Evolutionary conservation across 2,113 vertebrate species (phyloP), one percentile per base, ranked within the genome.

Genomic region (Monopterus albus): DNA sequence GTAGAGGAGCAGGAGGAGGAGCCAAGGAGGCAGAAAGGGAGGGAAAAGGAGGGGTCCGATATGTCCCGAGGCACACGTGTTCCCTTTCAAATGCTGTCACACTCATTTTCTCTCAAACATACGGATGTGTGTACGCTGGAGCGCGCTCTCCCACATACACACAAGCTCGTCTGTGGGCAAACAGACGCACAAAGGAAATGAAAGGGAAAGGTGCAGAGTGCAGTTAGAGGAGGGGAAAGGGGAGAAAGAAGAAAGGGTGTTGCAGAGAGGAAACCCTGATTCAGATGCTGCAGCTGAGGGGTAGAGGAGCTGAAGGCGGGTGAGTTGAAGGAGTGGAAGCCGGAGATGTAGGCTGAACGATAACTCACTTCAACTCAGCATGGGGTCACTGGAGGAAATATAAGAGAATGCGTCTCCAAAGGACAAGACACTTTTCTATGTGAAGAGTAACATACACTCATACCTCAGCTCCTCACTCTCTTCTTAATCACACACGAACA

Each of bases 11-110:
- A 58, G 5, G 33, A 61, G 71, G 73, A 71, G 78, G 75, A 57
- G 79, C 70, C 55, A 52, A 86, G 67, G 65, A 63, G 67, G 67
- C 28, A 65, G 64, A 72, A 66, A 23, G 58, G 50, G 42, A 61
- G 63, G 56, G 17, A 64, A 60, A 45, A 59, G 80, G 81, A 57
- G 80, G 80, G 74, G 51, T 80, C 72, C 4, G 29, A 71, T 69
- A 86, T 83, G 68, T 86, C 83, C 79, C 36, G 65, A 79, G 82
- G 89, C 86, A 88, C 88, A 89, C 84, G 85, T 88, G 89, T 90
- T 90, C 89, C 73, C 81, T 91, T 89, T 89, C 87, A 87, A 84
- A 86, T 61, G 81, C 64, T 83, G 84, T 86, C 85, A 83, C 82
- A 83, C 77, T 86, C 65, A 81, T 88, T 89, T 82, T 76, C 72